These are phyloP conservation scores for Dicaeum eximium DNA, from an alignment of 2,113 vertebrate genomes.

Conservation along the genomic window DNA sequence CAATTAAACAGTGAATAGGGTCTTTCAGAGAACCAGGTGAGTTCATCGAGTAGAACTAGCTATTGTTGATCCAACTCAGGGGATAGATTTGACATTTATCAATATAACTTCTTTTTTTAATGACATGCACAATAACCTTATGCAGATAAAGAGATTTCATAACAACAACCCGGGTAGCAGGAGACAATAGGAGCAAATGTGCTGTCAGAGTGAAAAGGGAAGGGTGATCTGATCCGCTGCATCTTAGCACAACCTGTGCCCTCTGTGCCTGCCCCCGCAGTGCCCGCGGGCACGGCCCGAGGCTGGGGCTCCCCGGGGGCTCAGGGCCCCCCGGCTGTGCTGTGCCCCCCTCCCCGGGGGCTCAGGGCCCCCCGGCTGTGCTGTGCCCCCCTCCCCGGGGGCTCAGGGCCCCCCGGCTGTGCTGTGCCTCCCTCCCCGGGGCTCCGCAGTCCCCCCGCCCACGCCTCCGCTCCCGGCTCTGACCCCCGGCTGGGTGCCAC, in stretches of 20 bases:
- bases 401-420: rapidly evolving
- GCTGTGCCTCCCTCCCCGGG: background rate
- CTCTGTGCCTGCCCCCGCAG: background rate
- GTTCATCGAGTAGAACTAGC: constrained; percentile 72
- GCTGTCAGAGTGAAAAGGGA: background rate
- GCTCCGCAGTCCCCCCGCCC: rapidly evolving
- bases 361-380: rapidly evolving
- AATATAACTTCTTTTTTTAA: constrained; percentile 60
- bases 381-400: background rate
- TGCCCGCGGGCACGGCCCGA: background rate
- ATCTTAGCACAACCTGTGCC: background rate
- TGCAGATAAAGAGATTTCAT: constrained; percentile 66
- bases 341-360: too few species aligned
- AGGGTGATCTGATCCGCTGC: constrained; percentile 15
- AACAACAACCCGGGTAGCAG: constrained; percentile 3
- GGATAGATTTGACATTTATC: constrained; percentile 68
- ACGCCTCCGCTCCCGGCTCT: rapidly evolving
- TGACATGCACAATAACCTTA: constrained; percentile 66
- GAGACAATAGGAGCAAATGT: constrained; percentile 35
- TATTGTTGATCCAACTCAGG: constrained; percentile 72
- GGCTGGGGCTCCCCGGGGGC: background rate
- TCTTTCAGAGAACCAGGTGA: constrained; percentile 86
- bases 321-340: background rate
- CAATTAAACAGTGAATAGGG: constrained; percentile 97
- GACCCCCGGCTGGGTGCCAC: background rate